These are phyloP conservation scores for Poicephalus meyeri DNA, from an alignment of 2,113 vertebrate genomes.

Conservation along the genomic window DNA sequence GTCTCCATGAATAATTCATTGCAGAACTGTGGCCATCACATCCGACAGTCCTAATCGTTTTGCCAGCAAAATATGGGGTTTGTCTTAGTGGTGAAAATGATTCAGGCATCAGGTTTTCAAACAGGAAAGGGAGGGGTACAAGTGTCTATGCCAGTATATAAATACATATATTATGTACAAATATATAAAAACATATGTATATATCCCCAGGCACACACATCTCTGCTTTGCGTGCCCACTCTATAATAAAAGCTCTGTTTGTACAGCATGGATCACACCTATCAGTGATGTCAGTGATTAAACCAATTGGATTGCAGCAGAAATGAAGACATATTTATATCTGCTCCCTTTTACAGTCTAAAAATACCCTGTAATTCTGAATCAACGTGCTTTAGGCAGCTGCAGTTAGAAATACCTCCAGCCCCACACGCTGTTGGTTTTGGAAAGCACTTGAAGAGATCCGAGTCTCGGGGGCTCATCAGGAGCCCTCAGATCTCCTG, in stretches of 20 bases:
- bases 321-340: slow-evolving; percentile 36
- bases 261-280: neutral
- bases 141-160: neutral
- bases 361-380: slow-evolving; percentile 46
- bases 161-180: neutral
- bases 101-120: neutral
- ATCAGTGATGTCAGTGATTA: slow-evolving; percentile 45
- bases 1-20: slow-evolving; percentile 70
- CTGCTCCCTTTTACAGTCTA: slow-evolving; percentile 43
- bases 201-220: neutral
- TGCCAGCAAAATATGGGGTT: slow-evolving; percentile 49
- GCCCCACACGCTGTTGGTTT: neutral
- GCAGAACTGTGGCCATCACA: slow-evolving; percentile 8
- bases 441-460: neutral
- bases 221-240: neutral
- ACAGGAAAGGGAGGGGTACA: neutral
- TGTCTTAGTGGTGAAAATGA: slow-evolving; percentile 44
- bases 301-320: slow-evolving; percentile 42
- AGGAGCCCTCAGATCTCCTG: neutral
- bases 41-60: slow-evolving; percentile 48
- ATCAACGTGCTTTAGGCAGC: neutral
- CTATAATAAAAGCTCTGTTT: neutral
- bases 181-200: neutral
- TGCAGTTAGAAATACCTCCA: slow-evolving; percentile 16
- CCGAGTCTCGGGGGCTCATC: neutral